Conservation (phyloP, 2,113 vertebrate genomes). For the Hassar affinis region DNA sequence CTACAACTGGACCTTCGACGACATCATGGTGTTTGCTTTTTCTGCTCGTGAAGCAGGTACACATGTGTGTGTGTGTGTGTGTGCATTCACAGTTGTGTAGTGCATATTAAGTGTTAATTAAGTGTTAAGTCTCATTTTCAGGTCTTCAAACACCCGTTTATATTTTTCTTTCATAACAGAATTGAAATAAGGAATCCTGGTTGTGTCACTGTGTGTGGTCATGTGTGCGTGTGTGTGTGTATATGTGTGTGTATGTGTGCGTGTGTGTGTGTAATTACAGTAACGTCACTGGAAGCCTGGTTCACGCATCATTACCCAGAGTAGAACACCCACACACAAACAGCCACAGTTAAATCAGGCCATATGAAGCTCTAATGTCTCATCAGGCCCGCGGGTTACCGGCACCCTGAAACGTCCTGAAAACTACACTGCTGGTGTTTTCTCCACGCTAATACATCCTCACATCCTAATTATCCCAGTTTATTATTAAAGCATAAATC, state of each 20-base stretch:
- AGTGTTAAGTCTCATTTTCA: background rate
- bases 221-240: conserved; percentile 19
- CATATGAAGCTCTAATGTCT: background rate
- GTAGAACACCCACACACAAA: conserved; percentile 19
- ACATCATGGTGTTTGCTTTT: conserved; percentile 98
- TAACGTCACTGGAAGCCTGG: background rate
- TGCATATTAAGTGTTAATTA: background rate
- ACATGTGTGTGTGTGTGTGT: conserved; percentile 32
- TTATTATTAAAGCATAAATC: background rate
- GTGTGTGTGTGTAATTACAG: conserved; percentile 7
- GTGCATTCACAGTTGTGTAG: background rate
- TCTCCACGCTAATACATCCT: background rate
- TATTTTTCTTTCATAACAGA: background rate
- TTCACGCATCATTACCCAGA: conserved; percentile 26
- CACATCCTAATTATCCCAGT: background rate
- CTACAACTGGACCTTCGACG: conserved; percentile 96
- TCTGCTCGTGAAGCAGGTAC: conserved; percentile 88
- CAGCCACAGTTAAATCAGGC: conserved; percentile 2
- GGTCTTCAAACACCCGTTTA: background rate
- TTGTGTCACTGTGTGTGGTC: conserved; percentile 4
- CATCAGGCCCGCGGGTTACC: too few relatives aligned
- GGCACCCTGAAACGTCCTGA: too few relatives aligned
- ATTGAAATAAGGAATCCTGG: conserved; percentile 6
- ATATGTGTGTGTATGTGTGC: conserved; percentile 6
- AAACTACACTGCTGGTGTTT: background rate